A percentile compares a stretch with the other conserved stretches of the same genome.
Evolutionary conservation across 2,888 invertebrate species (phyloP).

Genomic region (Cryptus armator): DNA sequence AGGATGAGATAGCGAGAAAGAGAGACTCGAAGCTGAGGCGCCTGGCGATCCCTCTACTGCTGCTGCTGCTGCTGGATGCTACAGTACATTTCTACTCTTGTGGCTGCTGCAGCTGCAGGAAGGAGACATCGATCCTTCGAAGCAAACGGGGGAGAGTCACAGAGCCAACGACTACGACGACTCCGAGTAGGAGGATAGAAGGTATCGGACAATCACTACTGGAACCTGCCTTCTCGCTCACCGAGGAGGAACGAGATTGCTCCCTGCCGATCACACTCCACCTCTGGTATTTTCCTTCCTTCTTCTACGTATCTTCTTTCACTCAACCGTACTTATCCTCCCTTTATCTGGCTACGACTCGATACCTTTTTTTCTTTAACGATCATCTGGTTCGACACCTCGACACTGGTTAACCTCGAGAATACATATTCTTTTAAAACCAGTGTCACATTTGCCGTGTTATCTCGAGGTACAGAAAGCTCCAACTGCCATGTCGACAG

Average conservation of each 20-base stretch:
- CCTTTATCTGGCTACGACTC: slow-evolving; percentile 53
- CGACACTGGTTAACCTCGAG: slow-evolving; percentile 57
- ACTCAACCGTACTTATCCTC: slow-evolving; percentile 38
- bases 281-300: slow-evolving; percentile 48
- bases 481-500: too few species aligned
- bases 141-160: slow-evolving; percentile 14
- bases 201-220: slow-evolving; percentile 68
- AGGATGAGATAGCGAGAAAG: slow-evolving; percentile 52
- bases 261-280: slow-evolving; percentile 50
- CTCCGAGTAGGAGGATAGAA: slow-evolving; percentile 41
- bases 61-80: not conserved
- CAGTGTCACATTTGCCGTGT: not conserved
- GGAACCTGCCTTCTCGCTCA: slow-evolving; percentile 56
- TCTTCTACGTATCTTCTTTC: slow-evolving; percentile 41
- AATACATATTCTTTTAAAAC: not conserved
- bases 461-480: not conserved
- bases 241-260: slow-evolving; percentile 59
- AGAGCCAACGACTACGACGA: slow-evolving; percentile 5
- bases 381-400: slow-evolving; percentile 36
- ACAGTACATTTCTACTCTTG: slow-evolving; percentile 6
- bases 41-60: slow-evolving; percentile 39
- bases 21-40: slow-evolving; percentile 52
- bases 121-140: slow-evolving; percentile 66
- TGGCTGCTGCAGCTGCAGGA: slow-evolving; percentile 51
- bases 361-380: not conserved